Evolutionary conservation across 2,113 vertebrate genomes (phyloP).

Genomic region (Australoheros scitulus): DNA sequence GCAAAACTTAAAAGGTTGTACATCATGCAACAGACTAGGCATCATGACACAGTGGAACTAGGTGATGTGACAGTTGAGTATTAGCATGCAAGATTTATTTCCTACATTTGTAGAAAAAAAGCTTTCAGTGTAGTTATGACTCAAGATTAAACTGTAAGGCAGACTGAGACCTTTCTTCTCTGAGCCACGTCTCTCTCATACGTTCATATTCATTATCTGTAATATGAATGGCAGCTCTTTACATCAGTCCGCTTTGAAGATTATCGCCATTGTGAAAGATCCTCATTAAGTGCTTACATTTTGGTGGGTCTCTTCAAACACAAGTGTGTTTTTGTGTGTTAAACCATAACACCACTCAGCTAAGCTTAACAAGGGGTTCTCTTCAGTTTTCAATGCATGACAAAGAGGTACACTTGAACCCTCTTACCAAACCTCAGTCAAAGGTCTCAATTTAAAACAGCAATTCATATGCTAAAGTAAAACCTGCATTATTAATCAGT

Average conservation of each 20-base stretch:
- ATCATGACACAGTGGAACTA: neutral
- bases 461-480: constrained; percentile 64
- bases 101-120: constrained; percentile 64
- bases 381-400: constrained; percentile 42
- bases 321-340: constrained; percentile 51
- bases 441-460: constrained; percentile 42
- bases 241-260: constrained; percentile 69
- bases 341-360: constrained; percentile 35
- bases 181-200: neutral
- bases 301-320: constrained; percentile 28
- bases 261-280: constrained; percentile 61
- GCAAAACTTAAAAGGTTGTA: neutral
- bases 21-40: neutral
- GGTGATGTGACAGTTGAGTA: constrained; percentile 11
- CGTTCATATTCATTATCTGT: constrained; percentile 24
- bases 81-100: constrained; percentile 58
- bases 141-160: constrained; percentile 69
- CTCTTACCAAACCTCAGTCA: constrained; percentile 32
- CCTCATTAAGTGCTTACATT: constrained; percentile 62
- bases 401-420: constrained; percentile 57
- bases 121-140: constrained; percentile 63
- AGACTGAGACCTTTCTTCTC: constrained; percentile 33
- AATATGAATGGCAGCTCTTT: constrained; percentile 44
- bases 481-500: constrained; percentile 47
- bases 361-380: constrained; percentile 52